Conservation (phyloP, 2,797 vertebrate species). For the Acipenser transmontanus region DNA sequence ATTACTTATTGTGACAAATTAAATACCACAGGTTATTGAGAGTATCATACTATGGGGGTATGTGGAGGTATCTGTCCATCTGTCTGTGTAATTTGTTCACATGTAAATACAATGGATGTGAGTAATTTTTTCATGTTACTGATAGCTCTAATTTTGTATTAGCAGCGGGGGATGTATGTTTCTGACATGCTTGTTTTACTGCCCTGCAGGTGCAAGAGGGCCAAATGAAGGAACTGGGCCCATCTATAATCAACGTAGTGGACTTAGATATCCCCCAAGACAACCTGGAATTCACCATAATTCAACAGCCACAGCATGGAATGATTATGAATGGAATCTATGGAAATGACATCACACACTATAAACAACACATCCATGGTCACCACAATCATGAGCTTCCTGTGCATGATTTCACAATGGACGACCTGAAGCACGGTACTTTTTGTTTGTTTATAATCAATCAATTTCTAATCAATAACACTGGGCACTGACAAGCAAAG, state of each 20-base stretch:
- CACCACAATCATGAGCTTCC: slow-evolving; percentile 30
- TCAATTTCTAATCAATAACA: too few relatives aligned
- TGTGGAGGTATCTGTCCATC: too few relatives aligned
- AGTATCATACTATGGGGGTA: too few relatives aligned
- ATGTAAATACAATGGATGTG: too few relatives aligned
- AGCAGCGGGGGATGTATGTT: background rate
- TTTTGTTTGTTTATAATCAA: background rate
- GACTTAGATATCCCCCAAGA: slow-evolving; percentile 80
- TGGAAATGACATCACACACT: slow-evolving; percentile 32
- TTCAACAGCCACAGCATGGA: slow-evolving; percentile 66
- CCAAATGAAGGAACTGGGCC: slow-evolving; percentile 64
- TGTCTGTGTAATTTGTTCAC: too few relatives aligned
- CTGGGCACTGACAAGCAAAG: too few relatives aligned
- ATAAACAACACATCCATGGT: slow-evolving; percentile 23
- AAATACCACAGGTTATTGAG: too few relatives aligned
- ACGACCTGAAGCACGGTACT: slow-evolving; percentile 71
- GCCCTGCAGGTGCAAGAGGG: slow-evolving; percentile 76
- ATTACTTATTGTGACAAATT: too few relatives aligned
- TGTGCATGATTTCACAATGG: slow-evolving; percentile 73
- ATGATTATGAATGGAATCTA: slow-evolving; percentile 50
- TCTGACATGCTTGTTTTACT: slow-evolving; percentile 12
- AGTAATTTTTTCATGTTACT: too few relatives aligned
- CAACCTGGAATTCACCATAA: slow-evolving; percentile 63
- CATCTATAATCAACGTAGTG: slow-evolving; percentile 62
- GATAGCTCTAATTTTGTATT: too few relatives aligned